A percentile compares a stretch with the other conserved stretches of the same genome.
phyloP scores from a whole-genome alignment of 92 coral and sea anemone genomes.

The Pocillopora grandis region DNA sequence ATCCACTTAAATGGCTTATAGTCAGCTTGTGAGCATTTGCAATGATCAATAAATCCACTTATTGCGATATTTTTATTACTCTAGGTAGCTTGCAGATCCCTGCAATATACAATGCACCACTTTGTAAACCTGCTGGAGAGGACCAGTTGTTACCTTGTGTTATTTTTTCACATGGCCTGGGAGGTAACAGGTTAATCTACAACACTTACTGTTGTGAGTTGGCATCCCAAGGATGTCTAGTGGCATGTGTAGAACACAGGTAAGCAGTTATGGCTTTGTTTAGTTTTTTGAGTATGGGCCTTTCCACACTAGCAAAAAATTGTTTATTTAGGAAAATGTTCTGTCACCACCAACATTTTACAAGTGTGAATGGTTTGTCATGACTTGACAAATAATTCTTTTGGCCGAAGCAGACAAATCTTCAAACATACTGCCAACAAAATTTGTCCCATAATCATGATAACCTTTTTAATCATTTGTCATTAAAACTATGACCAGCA shows the following conservation, averaged over 20 bases:
- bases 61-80: background rate
- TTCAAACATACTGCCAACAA: no score
- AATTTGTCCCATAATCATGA: no score
- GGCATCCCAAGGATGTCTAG: constrained; percentile 95
- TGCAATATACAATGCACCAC: constrained; percentile 74
- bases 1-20: no score
- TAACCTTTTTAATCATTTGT: no score
- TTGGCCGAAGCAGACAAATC: no score
- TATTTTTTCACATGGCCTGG: constrained; percentile 94
- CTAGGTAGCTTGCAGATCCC: constrained; percentile 73
- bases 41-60: background rate
- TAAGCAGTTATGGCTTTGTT: background rate
- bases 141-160: constrained; percentile 74
- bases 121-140: constrained; percentile 30
- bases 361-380: no score
- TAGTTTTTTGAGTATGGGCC: no score
- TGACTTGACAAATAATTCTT: no score
- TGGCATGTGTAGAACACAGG: constrained; percentile 97
- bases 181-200: constrained; percentile 77
- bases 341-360: no score
- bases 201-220: constrained; percentile 85
- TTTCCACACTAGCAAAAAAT: no score
- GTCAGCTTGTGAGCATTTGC: background rate
- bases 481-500: no score
- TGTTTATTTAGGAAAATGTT: no score